Evolutionary conservation across 1,140 invertebrate genomes (phyloP).

Genomic region (Heliconius congener): DNA sequence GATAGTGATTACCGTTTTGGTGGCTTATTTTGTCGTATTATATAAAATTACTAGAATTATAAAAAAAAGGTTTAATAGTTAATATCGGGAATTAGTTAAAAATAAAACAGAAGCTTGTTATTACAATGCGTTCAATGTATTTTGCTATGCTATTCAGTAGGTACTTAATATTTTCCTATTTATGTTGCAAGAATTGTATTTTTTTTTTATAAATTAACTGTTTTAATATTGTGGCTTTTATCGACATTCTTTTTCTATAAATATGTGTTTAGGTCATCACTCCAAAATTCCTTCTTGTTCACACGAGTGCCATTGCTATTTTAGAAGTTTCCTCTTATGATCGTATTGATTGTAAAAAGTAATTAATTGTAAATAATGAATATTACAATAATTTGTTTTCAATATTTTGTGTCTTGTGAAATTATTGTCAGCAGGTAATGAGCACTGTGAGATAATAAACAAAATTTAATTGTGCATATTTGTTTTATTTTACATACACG

Average conservation of each 20-base stretch:
- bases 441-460: conserved; percentile 70
- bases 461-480: conserved; percentile 52
- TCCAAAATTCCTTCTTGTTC: conserved; percentile 30
- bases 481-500: conserved; percentile 48
- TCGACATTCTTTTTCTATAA: conserved; percentile 21
- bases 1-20: not conserved
- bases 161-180: conserved; percentile 53
- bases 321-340: conserved; percentile 26
- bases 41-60: conserved; percentile 20
- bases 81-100: conserved; percentile 20
- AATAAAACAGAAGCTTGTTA: conserved; percentile 17
- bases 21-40: conserved; percentile 8
- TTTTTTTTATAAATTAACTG: conserved; percentile 36
- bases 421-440: conserved; percentile 64
- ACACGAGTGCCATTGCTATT: conserved; percentile 52
- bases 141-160: conserved; percentile 47
- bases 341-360: conserved; percentile 32
- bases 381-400: conserved; percentile 46
- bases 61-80: conserved; percentile 21
- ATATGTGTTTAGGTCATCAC: conserved; percentile 27
- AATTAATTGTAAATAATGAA: conserved; percentile 43
- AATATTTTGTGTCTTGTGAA: conserved; percentile 64
- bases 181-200: conserved; percentile 34
- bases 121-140: conserved; percentile 29
- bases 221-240: conserved; percentile 31